Conservation (phyloP, 2,113 vertebrate species). For the Pelvicachromis taeniatus region DNA sequence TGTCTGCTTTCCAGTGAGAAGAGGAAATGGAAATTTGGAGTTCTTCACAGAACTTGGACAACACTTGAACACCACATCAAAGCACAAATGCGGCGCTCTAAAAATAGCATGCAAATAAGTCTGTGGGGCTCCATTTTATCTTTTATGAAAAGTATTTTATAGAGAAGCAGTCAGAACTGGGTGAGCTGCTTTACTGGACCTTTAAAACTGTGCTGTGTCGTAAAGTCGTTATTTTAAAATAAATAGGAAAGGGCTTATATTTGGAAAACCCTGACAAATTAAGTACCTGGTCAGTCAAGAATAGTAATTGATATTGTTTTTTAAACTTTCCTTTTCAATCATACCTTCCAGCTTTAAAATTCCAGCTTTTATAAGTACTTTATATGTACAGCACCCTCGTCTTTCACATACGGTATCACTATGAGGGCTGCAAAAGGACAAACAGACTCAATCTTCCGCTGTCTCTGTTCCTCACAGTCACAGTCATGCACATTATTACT, state of each 20-base stretch:
- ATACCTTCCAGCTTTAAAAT: not conserved
- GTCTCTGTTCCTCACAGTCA: not conserved
- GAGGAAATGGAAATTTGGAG: not conserved
- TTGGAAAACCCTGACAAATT: not conserved
- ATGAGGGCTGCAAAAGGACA: not conserved
- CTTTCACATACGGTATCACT: not conserved
- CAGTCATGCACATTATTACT: not conserved
- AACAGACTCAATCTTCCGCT: not conserved
- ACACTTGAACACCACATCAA: conserved; percentile 40
- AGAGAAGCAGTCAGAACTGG: not conserved
- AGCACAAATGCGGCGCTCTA: conserved; percentile 24
- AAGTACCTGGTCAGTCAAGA: not conserved
- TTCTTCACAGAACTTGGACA: conserved; percentile 11
- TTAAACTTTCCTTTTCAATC: not conserved
- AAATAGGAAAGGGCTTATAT: not conserved
- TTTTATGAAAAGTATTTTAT: not conserved
- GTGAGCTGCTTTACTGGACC: not conserved
- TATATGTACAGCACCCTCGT: not conserved
- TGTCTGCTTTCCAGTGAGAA: not conserved
- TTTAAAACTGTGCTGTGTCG: not conserved
- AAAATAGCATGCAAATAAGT: conserved; percentile 56
- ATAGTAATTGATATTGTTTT: not conserved
- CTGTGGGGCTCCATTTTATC: conserved; percentile 2
- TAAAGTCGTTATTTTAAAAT: not conserved
- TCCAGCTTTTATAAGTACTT: not conserved